phyloP scores from a whole-genome alignment of 2,113 vertebrate species.

The Oreochromis tanganicae region DNA sequence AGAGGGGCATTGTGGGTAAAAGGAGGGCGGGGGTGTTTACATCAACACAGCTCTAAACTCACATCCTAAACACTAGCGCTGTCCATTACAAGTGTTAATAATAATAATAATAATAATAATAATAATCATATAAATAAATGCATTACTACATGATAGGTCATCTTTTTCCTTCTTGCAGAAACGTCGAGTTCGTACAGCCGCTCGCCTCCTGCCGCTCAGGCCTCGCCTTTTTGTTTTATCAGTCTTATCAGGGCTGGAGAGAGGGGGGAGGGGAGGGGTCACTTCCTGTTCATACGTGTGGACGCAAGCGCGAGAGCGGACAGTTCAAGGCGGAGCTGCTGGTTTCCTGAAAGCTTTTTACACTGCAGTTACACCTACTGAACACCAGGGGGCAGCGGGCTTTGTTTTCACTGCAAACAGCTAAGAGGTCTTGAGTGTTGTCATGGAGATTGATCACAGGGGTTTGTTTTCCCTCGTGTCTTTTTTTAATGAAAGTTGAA shows the following conservation, averaged over 20 bases:
- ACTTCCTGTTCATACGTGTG: background rate
- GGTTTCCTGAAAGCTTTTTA: background rate
- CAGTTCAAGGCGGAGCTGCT: background rate
- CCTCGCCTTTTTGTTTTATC: background rate
- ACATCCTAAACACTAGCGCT: conserved; percentile 70
- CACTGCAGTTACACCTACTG: background rate
- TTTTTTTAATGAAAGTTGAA: background rate
- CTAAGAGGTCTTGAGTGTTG: background rate
- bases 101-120: conserved; percentile 11
- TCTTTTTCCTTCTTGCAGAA: conserved; percentile 50
- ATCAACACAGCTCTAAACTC: conserved; percentile 66
- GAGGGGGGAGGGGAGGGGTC: background rate
- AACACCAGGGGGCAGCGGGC: background rate
- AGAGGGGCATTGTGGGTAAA: conserved; percentile 16
- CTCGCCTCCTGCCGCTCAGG: background rate
- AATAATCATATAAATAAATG: conserved; percentile 69
- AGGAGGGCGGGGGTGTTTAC: conserved; percentile 6
- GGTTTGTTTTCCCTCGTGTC: background rate
- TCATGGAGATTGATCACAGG: background rate
- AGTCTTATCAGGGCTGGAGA: background rate
- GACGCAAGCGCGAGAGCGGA: background rate
- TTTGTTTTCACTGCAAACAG: background rate
- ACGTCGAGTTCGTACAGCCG: conserved; percentile 44
- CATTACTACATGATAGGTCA: conserved; percentile 60
- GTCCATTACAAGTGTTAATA: conserved; percentile 69